Percentiles rank a stretch among this genome's conserved stretches.
Evolutionary conservation across 2,113 vertebrate species (phyloP).

Genomic region (Cranoglanis bouderius): DNA sequence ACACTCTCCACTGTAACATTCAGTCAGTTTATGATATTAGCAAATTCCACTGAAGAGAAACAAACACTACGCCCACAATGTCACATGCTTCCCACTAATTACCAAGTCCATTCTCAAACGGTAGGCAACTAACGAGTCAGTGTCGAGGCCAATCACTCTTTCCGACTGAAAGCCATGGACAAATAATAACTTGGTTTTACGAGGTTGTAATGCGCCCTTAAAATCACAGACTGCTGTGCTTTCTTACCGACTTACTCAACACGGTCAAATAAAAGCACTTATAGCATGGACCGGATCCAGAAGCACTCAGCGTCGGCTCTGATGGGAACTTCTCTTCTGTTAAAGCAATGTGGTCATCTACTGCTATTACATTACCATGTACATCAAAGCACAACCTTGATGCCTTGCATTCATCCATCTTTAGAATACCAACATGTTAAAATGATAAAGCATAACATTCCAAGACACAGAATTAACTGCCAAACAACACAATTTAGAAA

Average conservation of each 20-base stretch:
- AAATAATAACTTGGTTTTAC: background rate
- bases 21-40: slow-evolving; percentile 9
- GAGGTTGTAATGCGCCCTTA: background rate
- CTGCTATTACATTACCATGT: slow-evolving; percentile 14
- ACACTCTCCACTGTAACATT: too few relatives aligned
- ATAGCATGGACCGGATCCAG: slow-evolving; percentile 40
- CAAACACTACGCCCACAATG: slow-evolving; percentile 14
- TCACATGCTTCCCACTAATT: slow-evolving; percentile 5
- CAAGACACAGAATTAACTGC: background rate
- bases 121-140: background rate
- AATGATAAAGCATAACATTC: background rate
- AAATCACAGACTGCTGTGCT: background rate
- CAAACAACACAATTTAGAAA: background rate
- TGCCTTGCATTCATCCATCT: background rate
- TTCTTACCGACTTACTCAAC: slow-evolving; percentile 23
- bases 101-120: background rate
- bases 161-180: background rate
- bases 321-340: slow-evolving; percentile 2
- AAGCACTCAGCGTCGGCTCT: slow-evolving; percentile 33
- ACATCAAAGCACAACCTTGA: background rate
- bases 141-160: background rate
- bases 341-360: slow-evolving; percentile 18
- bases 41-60: slow-evolving; percentile 15
- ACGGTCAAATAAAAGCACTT: slow-evolving; percentile 43
- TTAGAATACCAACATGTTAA: background rate